phyloP scores from a whole-genome alignment of 2,888 invertebrate species.

The Drosophila pseudotalamancana region DNA sequence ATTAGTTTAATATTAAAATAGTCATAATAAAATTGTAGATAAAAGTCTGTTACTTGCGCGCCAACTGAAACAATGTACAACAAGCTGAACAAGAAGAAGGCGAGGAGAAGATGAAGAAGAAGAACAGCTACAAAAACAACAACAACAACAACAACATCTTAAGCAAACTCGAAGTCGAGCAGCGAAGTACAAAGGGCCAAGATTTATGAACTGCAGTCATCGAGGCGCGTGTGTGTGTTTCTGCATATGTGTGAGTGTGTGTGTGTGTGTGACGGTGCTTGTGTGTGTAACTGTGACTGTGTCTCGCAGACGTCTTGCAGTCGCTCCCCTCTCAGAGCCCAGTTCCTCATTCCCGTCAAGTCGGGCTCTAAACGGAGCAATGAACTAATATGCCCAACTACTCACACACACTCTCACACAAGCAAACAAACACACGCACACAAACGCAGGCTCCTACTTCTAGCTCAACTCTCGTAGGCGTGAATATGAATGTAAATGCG shows the following conservation, averaged over 20 bases:
- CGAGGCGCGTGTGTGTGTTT: conserved; percentile 24
- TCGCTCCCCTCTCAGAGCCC: conserved; percentile 29
- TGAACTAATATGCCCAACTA: conserved; percentile 65
- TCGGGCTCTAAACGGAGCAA: conserved; percentile 67
- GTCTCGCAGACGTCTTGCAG: conserved; percentile 49
- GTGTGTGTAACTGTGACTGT: conserved; percentile 27
- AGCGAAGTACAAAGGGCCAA: conserved; percentile 65
- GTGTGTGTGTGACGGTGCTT: conserved; percentile 6
- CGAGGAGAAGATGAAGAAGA: neutral
- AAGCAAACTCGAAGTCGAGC: conserved; percentile 36
- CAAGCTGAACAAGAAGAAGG: conserved; percentile 15
- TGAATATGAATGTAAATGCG: conserved; percentile 43
- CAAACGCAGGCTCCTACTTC: conserved; percentile 4
- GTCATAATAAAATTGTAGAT: conserved; percentile 77
- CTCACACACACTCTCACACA: conserved; percentile 12
- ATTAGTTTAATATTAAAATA: conserved; percentile 79
- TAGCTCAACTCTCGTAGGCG: conserved; percentile 23
- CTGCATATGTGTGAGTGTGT: conserved; percentile 13
- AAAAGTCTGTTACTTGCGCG: conserved; percentile 54
- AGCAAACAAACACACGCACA: neutral
- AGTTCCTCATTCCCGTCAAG: conserved; percentile 29
- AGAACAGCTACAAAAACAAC: conserved; percentile 16
- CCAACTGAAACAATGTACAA: conserved; percentile 63
- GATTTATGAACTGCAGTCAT: conserved; percentile 75
- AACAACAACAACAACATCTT: conserved; percentile 22